Conservation (phyloP, 1,140 invertebrate genomes). For the Bombus fervidus region DNA sequence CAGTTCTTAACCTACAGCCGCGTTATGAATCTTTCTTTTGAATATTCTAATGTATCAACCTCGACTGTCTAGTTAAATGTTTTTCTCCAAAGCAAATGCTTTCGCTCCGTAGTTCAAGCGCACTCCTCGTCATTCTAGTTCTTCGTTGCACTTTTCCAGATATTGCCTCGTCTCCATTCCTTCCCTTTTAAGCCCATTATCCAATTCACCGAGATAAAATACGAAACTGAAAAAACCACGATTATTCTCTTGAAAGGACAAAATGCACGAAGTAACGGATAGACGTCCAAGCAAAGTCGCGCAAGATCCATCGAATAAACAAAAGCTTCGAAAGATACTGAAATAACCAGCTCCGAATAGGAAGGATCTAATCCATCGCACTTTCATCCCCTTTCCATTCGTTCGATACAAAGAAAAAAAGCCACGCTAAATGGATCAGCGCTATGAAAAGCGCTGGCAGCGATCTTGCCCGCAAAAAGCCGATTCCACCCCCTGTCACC, state of each 20-base stretch:
- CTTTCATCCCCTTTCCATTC: not conserved
- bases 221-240: not conserved
- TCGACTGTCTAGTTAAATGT: not conserved
- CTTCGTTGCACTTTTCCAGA: not conserved
- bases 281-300: not conserved
- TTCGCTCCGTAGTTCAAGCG: not conserved
- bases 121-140: not conserved
- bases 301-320: not conserved
- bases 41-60: not conserved
- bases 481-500: constrained; percentile 29
- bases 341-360: not conserved
- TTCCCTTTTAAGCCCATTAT: not conserved
- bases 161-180: too few species aligned
- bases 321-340: not conserved
- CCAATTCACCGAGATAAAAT: not conserved
- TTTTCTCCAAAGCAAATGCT: not conserved
- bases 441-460: not conserved
- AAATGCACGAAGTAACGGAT: not conserved
- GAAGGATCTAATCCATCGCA: not conserved
- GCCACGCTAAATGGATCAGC: not conserved
- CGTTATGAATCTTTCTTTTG: constrained; percentile 4
- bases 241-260: not conserved
- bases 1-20: not conserved
- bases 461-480: not conserved
- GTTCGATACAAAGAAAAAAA: not conserved